phyloP scores from a whole-genome alignment of 1,140 invertebrate genomes.

The Brachionus paranguensis region DNA sequence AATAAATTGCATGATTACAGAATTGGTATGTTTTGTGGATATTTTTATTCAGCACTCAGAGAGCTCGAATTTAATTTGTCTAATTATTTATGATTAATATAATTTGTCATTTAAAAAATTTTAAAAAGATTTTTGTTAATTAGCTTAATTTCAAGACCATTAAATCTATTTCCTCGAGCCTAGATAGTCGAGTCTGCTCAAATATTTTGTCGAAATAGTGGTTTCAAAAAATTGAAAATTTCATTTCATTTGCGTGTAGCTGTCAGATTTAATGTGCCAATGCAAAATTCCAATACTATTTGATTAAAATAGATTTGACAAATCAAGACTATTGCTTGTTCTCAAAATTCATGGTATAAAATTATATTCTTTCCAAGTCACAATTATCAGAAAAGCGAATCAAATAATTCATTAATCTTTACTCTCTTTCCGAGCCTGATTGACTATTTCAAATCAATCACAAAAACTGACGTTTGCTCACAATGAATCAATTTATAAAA shows the following conservation, averaged over 20 bases:
- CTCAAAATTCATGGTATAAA: neutral
- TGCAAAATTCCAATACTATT: neutral
- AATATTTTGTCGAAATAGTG: neutral
- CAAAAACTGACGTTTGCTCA: neutral
- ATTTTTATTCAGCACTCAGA: neutral
- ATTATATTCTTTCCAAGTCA: neutral
- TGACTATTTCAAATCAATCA: slow-evolving; percentile 32
- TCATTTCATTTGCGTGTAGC: neutral
- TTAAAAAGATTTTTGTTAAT: neutral
- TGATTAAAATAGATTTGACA: neutral
- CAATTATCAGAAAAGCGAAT: neutral
- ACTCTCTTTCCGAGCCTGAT: neutral
- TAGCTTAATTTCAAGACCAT: neutral
- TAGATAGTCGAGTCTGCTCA: neutral
- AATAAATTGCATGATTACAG: too few species aligned
- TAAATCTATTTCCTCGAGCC: neutral
- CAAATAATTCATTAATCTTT: slow-evolving; percentile 11
- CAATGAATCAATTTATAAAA: slow-evolving; percentile 25
- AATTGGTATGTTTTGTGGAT: too few species aligned
- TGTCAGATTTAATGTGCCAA: neutral
- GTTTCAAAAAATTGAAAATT: neutral
- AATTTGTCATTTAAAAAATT: neutral
- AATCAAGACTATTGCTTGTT: neutral
- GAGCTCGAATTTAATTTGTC: neutral
- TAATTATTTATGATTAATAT: neutral